Percentiles rank a stretch among this genome's conserved stretches.
Evolutionary conservation across 1,140 invertebrate genomes (phyloP).

Genomic region (Zaprionus inermis): DNA sequence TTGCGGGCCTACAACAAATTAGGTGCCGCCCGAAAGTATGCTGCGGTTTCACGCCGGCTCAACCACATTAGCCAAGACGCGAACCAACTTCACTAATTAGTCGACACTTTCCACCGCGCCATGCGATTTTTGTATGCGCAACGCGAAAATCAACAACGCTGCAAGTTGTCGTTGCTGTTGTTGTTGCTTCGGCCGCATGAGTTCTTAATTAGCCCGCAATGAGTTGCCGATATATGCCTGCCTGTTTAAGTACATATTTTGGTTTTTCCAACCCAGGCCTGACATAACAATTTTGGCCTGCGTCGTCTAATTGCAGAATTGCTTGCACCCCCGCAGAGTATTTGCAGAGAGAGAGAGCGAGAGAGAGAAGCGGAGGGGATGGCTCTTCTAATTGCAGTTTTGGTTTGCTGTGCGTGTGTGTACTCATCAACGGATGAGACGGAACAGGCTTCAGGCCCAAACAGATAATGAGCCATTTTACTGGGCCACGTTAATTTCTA

Average conservation of each 20-base stretch:
- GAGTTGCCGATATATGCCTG: conserved; percentile 64
- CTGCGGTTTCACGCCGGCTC: conserved; percentile 4
- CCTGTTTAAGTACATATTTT: conserved; percentile 52
- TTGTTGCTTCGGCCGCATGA: conserved; percentile 46
- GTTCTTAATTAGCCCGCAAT: conserved; percentile 75
- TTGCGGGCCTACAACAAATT: background rate
- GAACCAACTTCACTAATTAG: conserved; percentile 35
- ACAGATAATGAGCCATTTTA: conserved; percentile 71
- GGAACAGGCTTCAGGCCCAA: conserved; percentile 5
- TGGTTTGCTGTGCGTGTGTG: conserved; percentile 35
- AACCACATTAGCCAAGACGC: conserved; percentile 28
- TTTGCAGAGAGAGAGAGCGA: background rate
- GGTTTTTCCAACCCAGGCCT: conserved; percentile 30
- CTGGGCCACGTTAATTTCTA: conserved; percentile 66
- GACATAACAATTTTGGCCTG: conserved; percentile 64
- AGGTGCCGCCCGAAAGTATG: conserved; percentile 19
- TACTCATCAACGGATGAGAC: conserved; percentile 59
- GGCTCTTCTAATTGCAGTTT: conserved; percentile 69
- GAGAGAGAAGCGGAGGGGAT: background rate
- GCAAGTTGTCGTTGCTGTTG: conserved; percentile 22
- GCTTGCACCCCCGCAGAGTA: background rate
- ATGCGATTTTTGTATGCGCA: conserved; percentile 54
- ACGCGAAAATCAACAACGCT: conserved; percentile 53
- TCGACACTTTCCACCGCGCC: conserved; percentile 35
- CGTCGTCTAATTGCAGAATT: conserved; percentile 60